Evolutionary conservation across 1,140 invertebrate species (phyloP).

Genomic region (Battus philenor): DNA sequence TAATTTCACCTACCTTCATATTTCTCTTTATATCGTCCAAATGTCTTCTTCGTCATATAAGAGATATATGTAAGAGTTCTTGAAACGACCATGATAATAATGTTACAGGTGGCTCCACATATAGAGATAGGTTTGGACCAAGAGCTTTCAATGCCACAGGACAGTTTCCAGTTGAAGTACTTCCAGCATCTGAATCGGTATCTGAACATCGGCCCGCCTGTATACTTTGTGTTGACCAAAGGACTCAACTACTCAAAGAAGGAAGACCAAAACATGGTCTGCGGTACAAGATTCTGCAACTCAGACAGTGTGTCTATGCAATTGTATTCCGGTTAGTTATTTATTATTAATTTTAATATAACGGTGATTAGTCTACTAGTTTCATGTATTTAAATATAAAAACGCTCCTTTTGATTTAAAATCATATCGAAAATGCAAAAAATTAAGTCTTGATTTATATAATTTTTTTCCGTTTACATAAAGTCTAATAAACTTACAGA

Average conservation of each 20-base stretch:
- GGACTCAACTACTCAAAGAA: conserved; percentile 86
- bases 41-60: no score
- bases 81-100: no score
- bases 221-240: conserved; percentile 96
- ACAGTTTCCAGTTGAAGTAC: conserved; percentile 95
- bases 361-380: no score
- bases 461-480: no score
- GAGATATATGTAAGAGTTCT: no score
- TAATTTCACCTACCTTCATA: no score
- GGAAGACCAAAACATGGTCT: conserved; percentile 89
- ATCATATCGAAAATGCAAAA: background rate
- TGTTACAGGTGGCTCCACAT: conserved; percentile 83
- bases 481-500: no score
- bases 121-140: conserved; percentile 97
- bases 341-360: no score
- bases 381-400: background rate
- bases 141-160: conserved; percentile 97
- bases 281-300: conserved; percentile 87
- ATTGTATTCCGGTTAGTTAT: conserved; percentile 80
- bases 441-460: no score
- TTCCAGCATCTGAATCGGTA: conserved; percentile 91
- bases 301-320: conserved; percentile 89
- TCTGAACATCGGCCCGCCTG: conserved; percentile 95
- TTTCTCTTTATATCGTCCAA: no score
- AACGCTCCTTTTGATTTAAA: background rate